Conservation (phyloP, 2,797 vertebrate genomes). For the Delichon dasypus region DNA sequence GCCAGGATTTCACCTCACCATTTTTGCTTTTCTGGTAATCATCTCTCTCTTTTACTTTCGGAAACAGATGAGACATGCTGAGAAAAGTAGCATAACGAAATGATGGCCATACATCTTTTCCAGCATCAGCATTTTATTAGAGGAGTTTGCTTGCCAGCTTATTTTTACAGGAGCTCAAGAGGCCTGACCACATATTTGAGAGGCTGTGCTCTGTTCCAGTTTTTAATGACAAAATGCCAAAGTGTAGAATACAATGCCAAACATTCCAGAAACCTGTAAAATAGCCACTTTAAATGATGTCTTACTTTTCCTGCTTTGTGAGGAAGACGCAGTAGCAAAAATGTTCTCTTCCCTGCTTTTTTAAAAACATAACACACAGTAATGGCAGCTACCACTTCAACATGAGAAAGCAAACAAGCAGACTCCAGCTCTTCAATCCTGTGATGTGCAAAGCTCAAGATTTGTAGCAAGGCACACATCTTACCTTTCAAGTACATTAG, state of each 20-base stretch:
- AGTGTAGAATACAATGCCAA: constrained; percentile 32
- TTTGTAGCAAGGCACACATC: background rate
- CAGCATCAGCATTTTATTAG: constrained; percentile 57
- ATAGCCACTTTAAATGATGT: constrained; percentile 26
- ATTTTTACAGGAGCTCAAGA: constrained; percentile 61
- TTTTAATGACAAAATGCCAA: constrained; percentile 54
- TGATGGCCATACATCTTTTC: constrained; percentile 36
- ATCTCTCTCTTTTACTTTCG: background rate
- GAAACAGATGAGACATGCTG: constrained; percentile 41
- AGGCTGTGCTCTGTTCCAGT: background rate
- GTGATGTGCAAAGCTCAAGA: background rate
- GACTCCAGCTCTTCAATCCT: background rate
- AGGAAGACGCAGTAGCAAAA: background rate
- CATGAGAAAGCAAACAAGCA: background rate
- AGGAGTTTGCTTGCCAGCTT: constrained; percentile 43
- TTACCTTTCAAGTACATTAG: background rate
- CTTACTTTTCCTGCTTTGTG: constrained; percentile 16
- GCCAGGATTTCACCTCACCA: background rate
- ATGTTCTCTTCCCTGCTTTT: background rate
- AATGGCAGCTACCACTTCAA: background rate
- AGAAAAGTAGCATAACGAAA: constrained; percentile 49
- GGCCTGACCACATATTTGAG: background rate
- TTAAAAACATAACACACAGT: background rate
- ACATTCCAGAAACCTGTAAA: constrained; percentile 44
- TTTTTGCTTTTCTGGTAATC: background rate